Evolutionary conservation across 2,113 vertebrate genomes (phyloP).

Genomic region (Castor canadensis): DNA sequence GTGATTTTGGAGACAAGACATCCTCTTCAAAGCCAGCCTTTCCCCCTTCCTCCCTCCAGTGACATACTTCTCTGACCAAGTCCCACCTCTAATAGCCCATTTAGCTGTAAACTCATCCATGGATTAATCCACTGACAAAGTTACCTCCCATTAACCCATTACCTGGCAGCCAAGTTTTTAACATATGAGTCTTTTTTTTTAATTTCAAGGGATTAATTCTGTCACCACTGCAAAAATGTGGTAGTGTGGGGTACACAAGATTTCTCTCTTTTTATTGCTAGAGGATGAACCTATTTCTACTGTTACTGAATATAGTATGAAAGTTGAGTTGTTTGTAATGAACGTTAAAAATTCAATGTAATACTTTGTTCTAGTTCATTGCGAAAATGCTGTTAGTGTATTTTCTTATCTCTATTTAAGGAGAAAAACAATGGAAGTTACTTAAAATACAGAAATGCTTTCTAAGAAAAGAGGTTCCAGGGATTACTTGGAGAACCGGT

Average conservation of each 20-base stretch:
- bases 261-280: conserved; percentile 49
- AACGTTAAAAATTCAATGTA: conserved; percentile 31
- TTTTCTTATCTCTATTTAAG: conserved; percentile 27
- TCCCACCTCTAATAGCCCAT: neutral
- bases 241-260: neutral
- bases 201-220: neutral
- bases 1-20: neutral
- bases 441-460: conserved; percentile 50
- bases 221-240: conserved; percentile 41
- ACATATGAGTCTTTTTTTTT: neutral
- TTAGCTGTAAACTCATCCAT: neutral
- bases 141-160: neutral
- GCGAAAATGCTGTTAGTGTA: neutral
- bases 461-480: conserved; percentile 25
- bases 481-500: conserved; percentile 31
- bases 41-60: neutral
- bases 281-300: conserved; percentile 22
- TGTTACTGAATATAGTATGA: neutral
- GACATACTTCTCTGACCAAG: neutral
- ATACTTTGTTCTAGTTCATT: neutral
- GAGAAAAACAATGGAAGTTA: conserved; percentile 38
- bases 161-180: neutral
- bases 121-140: neutral
- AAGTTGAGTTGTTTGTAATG: neutral
- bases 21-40: too few species aligned